Conservation (phyloP, 2,888 invertebrate genomes). For the Conus canariensis region DNA sequence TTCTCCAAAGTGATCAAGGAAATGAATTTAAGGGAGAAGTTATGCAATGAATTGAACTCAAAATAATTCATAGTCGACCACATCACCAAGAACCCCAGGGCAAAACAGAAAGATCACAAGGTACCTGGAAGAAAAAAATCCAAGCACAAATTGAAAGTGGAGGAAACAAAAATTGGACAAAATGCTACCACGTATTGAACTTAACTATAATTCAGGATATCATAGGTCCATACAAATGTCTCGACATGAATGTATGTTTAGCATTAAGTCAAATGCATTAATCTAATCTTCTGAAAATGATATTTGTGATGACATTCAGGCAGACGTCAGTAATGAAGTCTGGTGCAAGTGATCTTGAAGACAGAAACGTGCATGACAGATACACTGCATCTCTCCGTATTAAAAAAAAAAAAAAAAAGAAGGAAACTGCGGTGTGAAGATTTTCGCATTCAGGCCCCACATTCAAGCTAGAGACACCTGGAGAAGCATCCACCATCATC, state of each 20-base stretch:
- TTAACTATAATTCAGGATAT: neutral
- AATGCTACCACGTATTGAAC: neutral
- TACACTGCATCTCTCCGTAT: too few species aligned
- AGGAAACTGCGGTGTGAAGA: too few species aligned
- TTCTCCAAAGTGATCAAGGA: neutral
- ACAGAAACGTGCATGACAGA: too few species aligned
- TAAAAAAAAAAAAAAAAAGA: too few species aligned
- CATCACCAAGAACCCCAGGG: neutral
- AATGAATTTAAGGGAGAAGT: neutral
- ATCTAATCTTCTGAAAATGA: too few species aligned
- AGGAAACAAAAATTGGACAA: neutral
- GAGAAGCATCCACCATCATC: too few species aligned
- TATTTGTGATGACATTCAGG: too few species aligned
- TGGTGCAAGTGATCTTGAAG: too few species aligned
- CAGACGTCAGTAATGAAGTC: too few species aligned
- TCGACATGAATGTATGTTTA: neutral
- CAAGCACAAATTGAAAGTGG: neutral
- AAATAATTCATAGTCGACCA: too few species aligned
- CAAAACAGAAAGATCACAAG: neutral
- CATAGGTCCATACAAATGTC: constrained; percentile 13
- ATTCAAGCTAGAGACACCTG: too few species aligned
- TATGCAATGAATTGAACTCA: neutral
- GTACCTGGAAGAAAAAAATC: neutral
- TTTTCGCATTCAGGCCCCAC: too few species aligned
- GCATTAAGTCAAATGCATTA: neutral